Evolutionary conservation across 2,797 vertebrate species (phyloP).

Genomic region (Gymnothorax javanicus): DNA sequence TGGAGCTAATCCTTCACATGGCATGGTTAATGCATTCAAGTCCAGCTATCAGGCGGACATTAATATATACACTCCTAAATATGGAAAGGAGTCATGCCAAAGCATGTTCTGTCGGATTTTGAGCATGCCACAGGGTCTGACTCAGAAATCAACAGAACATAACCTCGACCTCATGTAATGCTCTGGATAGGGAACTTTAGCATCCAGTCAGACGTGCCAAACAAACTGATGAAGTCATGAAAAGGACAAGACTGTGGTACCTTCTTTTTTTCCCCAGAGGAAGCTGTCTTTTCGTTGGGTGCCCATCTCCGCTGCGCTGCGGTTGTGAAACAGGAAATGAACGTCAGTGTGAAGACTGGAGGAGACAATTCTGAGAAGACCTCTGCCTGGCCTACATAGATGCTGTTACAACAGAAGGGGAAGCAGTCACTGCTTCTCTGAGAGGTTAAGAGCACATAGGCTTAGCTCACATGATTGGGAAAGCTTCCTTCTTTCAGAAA

Average conservation of each 20-base stretch:
- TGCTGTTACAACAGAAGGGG: background rate
- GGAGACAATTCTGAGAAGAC: background rate
- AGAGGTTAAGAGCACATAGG: background rate
- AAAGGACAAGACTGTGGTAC: constrained; percentile 46
- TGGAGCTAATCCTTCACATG: background rate
- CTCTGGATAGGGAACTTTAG: background rate
- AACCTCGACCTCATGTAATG: background rate
- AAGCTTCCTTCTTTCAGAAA: background rate
- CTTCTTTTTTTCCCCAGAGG: constrained; percentile 71
- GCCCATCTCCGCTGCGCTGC: constrained; percentile 61
- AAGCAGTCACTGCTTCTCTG: background rate
- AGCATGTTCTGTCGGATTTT: background rate
- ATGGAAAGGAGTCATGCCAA: background rate
- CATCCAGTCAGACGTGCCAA: background rate
- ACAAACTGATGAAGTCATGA: background rate
- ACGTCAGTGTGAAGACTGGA: constrained; percentile 32
- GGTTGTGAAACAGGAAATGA: constrained; percentile 57
- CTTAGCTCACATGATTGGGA: background rate
- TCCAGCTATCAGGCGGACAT: background rate
- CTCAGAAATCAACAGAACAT: background rate
- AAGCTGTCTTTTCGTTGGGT: constrained; percentile 74
- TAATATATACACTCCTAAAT: background rate
- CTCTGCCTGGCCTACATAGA: background rate
- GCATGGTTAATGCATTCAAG: background rate
- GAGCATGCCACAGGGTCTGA: background rate